Base-by-base conservation (phyloP, 2,888 invertebrate genomes). In the Heliconius aoede region DNA sequence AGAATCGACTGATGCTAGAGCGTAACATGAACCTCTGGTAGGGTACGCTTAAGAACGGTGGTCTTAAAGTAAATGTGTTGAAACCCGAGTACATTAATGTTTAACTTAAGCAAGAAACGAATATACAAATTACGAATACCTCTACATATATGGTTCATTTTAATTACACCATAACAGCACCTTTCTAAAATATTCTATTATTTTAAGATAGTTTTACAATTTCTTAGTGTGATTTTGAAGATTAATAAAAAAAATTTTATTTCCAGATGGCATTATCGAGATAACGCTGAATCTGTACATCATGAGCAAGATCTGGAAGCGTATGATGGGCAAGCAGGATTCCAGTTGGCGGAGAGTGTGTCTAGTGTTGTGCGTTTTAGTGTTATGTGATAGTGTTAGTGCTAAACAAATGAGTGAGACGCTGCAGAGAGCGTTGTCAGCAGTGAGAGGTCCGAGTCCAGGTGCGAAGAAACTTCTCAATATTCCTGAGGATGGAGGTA, bases 401-500 rank as follows among this genome's bases (percentile, higher is more conserved):
- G 90, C 89, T 11, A 94, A 93, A 87, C 94, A 94, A 83, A 95
- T 95, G 85, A 95, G 95, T 84, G 95, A 95, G 87, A 95, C 95
- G 80, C 85, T 95, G 83, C 95, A 95, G 88, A 85, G 94, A 85
- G 95, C 95, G 84, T 86, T 94, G 86, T 94, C 95, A 30, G 94
- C 94, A 64, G 94, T 94, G 7, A 82, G 95, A 0, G 95, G 95
- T 1, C 95, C 95, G 62, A 94, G 95, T 80, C 95, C 95, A 67
- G 95, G 95, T 0, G 95, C 95, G 11, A 95, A 95, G 90, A 95
- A 95, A 85, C 84, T 95, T 86, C 89, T 95, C 32, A 95, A 95
- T 82, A 95, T 95, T 74, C 95, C 95, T 76, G 95, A 95, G 81
- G 95, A 95, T 91, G 95, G 94, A 95, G 95, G 95, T 95, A 68